Percentiles rank a stretch among this genome's conserved stretches.
phyloP scores from a whole-genome alignment of 1,140 invertebrate genomes.

The Brachionus manjavacas region DNA sequence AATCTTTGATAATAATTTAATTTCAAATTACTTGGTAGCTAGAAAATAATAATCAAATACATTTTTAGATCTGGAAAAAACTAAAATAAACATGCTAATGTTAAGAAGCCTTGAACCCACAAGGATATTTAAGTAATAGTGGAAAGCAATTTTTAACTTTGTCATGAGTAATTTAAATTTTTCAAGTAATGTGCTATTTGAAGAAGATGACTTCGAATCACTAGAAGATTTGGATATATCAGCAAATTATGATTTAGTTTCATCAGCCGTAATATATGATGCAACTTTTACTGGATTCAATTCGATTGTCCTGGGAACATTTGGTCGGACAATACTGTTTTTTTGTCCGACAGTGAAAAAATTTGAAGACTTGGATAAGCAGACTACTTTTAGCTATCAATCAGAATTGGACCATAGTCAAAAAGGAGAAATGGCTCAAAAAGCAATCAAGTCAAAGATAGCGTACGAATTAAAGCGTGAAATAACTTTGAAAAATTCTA shows the following conservation, averaged over 20 bases:
- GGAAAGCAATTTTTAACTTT: background rate
- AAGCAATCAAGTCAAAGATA: background rate
- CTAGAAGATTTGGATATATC: constrained; percentile 1
- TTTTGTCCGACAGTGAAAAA: background rate
- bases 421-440: background rate
- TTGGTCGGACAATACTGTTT: background rate
- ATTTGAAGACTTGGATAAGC: background rate
- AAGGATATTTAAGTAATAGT: constrained; percentile 7
- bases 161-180: background rate
- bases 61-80: constrained; percentile 13
- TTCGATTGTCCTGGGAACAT: constrained; percentile 22
- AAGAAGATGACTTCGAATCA: background rate
- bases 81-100: background rate
- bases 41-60: too few species aligned
- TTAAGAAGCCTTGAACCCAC: constrained; percentile 30
- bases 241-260: background rate
- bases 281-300: constrained; percentile 19
- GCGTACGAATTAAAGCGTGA: constrained; percentile 20
- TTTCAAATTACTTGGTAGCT: too few species aligned
- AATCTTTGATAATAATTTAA: too few species aligned
- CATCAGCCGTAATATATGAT: constrained; percentile 3
- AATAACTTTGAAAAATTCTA: constrained; percentile 22
- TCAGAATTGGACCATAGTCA: background rate
- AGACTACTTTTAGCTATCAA: background rate
- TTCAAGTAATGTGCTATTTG: background rate